A percentile compares a stretch with the other conserved stretches of the same genome.
phyloP scores from a whole-genome alignment of 2,113 vertebrate species.

The Neomonachus schauinslandi region DNA sequence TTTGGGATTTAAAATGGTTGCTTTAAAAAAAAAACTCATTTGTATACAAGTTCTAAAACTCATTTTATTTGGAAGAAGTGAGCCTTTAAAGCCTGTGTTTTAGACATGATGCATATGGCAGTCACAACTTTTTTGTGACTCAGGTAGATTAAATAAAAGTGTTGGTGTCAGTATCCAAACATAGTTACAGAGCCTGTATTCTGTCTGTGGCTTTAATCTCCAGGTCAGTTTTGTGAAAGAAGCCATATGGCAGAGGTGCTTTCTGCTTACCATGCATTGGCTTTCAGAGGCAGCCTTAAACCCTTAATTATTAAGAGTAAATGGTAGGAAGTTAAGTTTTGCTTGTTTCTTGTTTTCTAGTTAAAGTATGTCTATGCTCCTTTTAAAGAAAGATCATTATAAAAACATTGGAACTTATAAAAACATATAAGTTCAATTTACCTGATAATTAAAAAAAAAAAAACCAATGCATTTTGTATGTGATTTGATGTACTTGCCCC shows the following conservation, averaged over 20 bases:
- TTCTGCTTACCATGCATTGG: background rate
- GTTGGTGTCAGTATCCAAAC: background rate
- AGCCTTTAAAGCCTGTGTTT: background rate
- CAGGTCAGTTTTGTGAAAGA: constrained; percentile 99
- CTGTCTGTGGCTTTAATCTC: constrained; percentile 62
- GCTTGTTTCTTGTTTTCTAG: background rate
- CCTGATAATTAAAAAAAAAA: background rate
- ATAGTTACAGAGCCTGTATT: background rate
- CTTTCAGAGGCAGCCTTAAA: background rate
- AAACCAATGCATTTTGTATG: background rate
- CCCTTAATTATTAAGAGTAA: background rate
- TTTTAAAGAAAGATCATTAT: background rate
- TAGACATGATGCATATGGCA: background rate
- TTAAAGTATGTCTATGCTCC: background rate
- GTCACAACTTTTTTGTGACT: background rate
- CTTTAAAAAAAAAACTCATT: background rate
- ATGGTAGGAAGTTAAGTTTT: background rate
- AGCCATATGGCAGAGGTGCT: constrained; percentile 86
- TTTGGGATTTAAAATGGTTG: background rate
- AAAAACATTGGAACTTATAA: background rate
- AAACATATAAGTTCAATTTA: background rate
- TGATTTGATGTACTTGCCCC: background rate
- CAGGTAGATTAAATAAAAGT: background rate
- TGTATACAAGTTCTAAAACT: background rate
- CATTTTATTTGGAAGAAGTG: background rate